A percentile compares a stretch with the other conserved stretches of the same genome.
phyloP scores from a whole-genome alignment of 1,140 invertebrate species.

The Drosophila setifemur region DNA sequence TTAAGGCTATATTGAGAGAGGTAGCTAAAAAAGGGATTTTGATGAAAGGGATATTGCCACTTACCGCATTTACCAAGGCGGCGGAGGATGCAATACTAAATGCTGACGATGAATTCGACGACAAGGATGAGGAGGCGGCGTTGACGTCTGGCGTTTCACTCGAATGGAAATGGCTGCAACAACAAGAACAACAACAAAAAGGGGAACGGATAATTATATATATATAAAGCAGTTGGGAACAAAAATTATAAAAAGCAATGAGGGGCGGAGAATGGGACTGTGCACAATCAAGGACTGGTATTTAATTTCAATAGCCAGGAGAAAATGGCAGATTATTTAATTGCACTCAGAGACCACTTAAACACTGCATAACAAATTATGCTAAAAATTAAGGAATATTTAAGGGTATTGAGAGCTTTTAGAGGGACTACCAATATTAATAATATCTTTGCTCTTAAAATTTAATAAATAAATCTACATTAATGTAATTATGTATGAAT shows the following conservation, averaged over 20 bases:
- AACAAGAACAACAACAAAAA: not conserved
- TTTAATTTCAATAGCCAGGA: not conserved
- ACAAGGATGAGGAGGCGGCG: not conserved
- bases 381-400: too few species aligned
- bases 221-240: not conserved
- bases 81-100: slow-evolving; percentile 40
- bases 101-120: slow-evolving; percentile 11
- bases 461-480: too few species aligned
- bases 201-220: not conserved
- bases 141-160: slow-evolving; percentile 18
- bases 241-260: slow-evolving; percentile 49
- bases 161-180: slow-evolving; percentile 55
- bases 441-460: too few species aligned
- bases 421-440: too few species aligned
- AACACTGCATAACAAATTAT: too few species aligned
- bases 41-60: not conserved
- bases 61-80: slow-evolving; percentile 49
- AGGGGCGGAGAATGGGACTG: slow-evolving; percentile 67
- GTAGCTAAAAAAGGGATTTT: too few species aligned
- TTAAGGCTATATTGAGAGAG: too few species aligned
- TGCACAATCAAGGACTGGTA: too few species aligned
- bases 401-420: too few species aligned
- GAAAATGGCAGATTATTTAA: too few species aligned
- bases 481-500: too few species aligned
- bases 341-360: too few species aligned